Evolutionary conservation across 1,140 invertebrate species (phyloP), one percentile per base, ranked within the genome.

Genomic region (Euwallacea similis): DNA sequence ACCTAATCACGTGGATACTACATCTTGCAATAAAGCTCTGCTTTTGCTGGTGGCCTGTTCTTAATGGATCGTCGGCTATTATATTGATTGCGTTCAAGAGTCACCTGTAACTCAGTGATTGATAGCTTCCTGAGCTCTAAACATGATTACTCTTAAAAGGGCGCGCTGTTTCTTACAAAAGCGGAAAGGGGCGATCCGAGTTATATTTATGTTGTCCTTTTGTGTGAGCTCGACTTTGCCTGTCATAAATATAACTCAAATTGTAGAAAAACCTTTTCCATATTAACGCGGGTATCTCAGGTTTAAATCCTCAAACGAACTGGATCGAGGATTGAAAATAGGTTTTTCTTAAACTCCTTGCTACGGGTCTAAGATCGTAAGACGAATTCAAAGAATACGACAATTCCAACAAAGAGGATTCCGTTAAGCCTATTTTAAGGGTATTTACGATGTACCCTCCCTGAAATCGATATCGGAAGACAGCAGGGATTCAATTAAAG

Each of bases 71-170:
- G 13, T 13, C 33, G 13, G 61, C 58, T 10, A 60, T 69, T 46
- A 60, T 59, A 69, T 46, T 47, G 60, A 69, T 63, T 69, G 59
- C 47, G 41, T 62, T 69, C 61, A 7, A 54, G 10, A 62, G 68
- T 63, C 59, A 69, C 68, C 68, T 69, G 68, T 69, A 63, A 46
- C 59, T 63, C 43, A 15, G 21, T 69, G 68, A 69, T 69, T 69
- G 68, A 69, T 69, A 42, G 33, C 33, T 58, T 63, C 59, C 68
- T 55, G 47, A 62, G 60, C 50, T 60, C 68, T 69, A 63, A 63
- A 62, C 68, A 63, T 63, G 59, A 69, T 69, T 69, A 60, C 68
- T 69, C 60, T 62, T 55, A 69, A 69, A 69, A 54, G 43, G 46
- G 54, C 50, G 21, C 21, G 42, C 53, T 55, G 41, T 47, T 42